Evolutionary conservation across 92 coral and sea anemone species (phyloP).

Genomic region (Parazoanthus darwini): DNA sequence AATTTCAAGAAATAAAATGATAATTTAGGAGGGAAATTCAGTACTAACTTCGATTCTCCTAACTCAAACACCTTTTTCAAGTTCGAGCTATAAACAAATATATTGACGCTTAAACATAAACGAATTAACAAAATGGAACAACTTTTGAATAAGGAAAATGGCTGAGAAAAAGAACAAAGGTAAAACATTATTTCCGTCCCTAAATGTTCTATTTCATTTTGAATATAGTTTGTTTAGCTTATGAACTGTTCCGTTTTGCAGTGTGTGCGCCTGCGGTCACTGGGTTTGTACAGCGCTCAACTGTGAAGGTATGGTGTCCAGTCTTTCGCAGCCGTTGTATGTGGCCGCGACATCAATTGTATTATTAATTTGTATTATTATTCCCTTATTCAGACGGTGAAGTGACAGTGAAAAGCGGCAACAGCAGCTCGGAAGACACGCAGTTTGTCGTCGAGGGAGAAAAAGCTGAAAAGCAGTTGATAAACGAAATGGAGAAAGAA

Average conservation of each 20-base stretch:
- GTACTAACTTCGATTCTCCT: too few relatives aligned
- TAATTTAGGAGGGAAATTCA: too few relatives aligned
- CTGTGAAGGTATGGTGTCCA: slow-evolving; percentile 60
- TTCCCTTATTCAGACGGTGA: slow-evolving; percentile 33
- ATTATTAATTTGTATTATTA: too few relatives aligned
- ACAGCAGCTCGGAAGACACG: slow-evolving; percentile 8
- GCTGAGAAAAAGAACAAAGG: neutral
- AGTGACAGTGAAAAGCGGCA: slow-evolving; percentile 27
- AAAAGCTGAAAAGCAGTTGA: slow-evolving; percentile 67
- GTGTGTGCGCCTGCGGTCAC: slow-evolving; percentile 82
- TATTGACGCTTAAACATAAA: too few relatives aligned
- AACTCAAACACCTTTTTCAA: too few relatives aligned
- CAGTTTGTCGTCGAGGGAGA: slow-evolving; percentile 72
- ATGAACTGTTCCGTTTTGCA: slow-evolving; percentile 14
- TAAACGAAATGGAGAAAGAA: slow-evolving; percentile 36
- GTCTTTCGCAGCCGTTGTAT: neutral
- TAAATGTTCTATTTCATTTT: neutral
- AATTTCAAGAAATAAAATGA: too few relatives aligned
- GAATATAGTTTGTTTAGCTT: neutral
- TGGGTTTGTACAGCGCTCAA: slow-evolving; percentile 89
- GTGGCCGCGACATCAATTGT: too few relatives aligned
- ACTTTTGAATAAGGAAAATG: neutral
- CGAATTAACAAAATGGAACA: too few relatives aligned
- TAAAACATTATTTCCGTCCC: neutral
- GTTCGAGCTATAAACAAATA: too few relatives aligned